Percentiles rank a stretch among this genome's conserved stretches.
phyloP scores from a whole-genome alignment of 2,888 invertebrate genomes.

The Drosophila mulleri region DNA sequence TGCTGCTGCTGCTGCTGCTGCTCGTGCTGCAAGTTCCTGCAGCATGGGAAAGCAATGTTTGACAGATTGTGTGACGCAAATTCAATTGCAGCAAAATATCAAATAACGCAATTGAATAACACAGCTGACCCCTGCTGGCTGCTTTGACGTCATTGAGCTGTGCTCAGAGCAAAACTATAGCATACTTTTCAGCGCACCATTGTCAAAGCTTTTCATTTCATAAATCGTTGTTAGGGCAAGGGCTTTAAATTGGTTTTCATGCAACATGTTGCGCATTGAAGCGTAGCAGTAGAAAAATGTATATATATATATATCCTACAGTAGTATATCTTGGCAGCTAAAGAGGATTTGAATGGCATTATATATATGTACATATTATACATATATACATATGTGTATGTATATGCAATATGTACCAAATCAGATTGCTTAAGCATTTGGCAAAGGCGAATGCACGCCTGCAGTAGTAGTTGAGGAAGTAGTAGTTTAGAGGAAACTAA shows the following conservation, averaged over 20 bases:
- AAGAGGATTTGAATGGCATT: neutral
- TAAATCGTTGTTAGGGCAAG: neutral
- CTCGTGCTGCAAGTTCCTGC: slow-evolving; percentile 1
- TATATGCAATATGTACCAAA: no score
- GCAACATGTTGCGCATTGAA: neutral
- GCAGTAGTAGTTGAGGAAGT: no score
- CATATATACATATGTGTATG: no score
- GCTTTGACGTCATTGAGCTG: slow-evolving; percentile 30
- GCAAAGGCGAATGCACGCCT: no score
- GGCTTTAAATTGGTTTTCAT: neutral
- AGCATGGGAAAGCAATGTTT: slow-evolving; percentile 34
- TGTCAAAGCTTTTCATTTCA: slow-evolving; percentile 19
- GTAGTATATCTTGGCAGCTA: neutral
- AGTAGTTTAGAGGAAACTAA: no score
- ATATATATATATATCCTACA: neutral
- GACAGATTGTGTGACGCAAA: slow-evolving; percentile 56
- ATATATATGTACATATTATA: no score
- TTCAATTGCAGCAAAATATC: slow-evolving; percentile 57
- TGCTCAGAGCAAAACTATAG: slow-evolving; percentile 29
- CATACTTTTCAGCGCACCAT: slow-evolving; percentile 44
- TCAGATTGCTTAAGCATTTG: no score
- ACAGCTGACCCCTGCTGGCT: slow-evolving; percentile 14
- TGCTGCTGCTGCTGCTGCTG: slow-evolving; percentile 3
- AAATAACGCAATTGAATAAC: slow-evolving; percentile 54
- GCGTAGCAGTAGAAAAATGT: neutral